These are phyloP conservation scores for Panthera tigris DNA, from an alignment of 2,113 vertebrate genomes.

Conservation along the genomic window DNA sequence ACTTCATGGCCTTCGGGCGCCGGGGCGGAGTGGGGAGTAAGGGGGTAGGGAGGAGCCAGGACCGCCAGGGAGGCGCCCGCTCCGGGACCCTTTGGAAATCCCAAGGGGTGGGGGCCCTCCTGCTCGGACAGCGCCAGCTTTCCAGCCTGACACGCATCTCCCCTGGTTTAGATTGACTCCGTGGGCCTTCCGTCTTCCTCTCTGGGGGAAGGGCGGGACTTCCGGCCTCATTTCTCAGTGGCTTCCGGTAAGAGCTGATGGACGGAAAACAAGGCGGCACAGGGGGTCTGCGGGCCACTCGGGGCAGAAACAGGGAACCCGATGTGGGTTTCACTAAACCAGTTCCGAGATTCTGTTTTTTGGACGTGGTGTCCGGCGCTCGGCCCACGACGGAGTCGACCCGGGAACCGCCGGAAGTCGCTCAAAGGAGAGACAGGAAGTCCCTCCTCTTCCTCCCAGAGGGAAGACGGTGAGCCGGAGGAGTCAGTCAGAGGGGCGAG, in stretches of 20 bases:
- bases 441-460: constrained; percentile 77
- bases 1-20: rapidly evolving
- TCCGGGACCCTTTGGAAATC: background rate
- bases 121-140: rapidly evolving
- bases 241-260: constrained; percentile 44
- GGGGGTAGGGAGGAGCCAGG: background rate
- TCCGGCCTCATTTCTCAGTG: background rate
- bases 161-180: background rate
- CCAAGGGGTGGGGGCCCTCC: background rate
- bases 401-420: constrained; percentile 63
- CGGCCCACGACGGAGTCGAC: background rate
- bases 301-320: background rate
- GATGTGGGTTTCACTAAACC: background rate
- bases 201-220: constrained; percentile 42
- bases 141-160: rapidly evolving
- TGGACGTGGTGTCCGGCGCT: background rate
- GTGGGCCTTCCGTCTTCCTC: constrained; percentile 55
- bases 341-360: background rate
- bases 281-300: no score
- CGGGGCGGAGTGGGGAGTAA: background rate
- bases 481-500: constrained; percentile 78
- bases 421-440: constrained; percentile 49
- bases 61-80: background rate
- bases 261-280: background rate
- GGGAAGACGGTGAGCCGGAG: constrained; percentile 82